A percentile compares a stretch with the other conserved stretches of the same genome.
Evolutionary conservation across 1,140 invertebrate genomes (phyloP).

Genomic region (Pemphigus obesinymphae): DNA sequence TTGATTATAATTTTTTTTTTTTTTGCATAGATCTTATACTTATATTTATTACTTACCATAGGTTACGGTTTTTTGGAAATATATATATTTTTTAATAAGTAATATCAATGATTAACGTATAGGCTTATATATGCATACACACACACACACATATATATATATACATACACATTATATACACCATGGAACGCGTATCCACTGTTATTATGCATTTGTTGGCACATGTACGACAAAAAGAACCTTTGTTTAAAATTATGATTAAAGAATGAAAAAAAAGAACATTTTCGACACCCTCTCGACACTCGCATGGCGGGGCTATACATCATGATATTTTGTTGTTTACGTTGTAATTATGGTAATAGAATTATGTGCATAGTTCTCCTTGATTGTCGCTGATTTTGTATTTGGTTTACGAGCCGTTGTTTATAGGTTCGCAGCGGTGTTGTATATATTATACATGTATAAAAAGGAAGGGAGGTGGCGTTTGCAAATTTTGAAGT

Average conservation of each 20-base stretch:
- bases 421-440: background rate
- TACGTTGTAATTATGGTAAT: slow-evolving; percentile 39
- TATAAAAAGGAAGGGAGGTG: background rate
- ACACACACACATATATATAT: background rate
- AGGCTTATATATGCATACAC: no score
- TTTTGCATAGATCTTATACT: no score
- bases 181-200: background rate
- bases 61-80: no score
- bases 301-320: no score
- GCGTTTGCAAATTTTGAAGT: slow-evolving; percentile 17
- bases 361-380: slow-evolving; percentile 18
- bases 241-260: background rate
- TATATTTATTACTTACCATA: no score
- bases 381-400: slow-evolving; percentile 39
- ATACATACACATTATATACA: background rate
- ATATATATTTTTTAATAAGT: no score
- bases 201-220: background rate
- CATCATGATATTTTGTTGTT: slow-evolving; percentile 32
- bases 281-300: background rate
- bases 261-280: background rate
- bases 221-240: background rate
- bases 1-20: no score
- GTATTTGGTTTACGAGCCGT: slow-evolving; percentile 19
- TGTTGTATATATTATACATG: background rate
- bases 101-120: background rate